Conservation (phyloP, 2,888 invertebrate species). For the Caradrina clavipalpis region DNA sequence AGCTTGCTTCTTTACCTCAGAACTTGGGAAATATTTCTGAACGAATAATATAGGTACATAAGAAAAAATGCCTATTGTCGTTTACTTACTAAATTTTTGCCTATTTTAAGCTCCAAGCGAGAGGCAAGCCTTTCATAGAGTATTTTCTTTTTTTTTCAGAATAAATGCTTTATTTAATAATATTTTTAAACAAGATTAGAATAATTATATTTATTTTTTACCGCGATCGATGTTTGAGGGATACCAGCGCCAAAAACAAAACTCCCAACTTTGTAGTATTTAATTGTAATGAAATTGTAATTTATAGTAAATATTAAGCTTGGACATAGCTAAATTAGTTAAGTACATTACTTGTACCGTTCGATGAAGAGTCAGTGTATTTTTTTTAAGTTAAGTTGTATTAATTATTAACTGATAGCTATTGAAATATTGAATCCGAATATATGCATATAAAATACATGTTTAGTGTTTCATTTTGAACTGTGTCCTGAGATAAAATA, state of each 20-base stretch:
- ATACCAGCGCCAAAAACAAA: constrained; percentile 51
- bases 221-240: constrained; percentile 53
- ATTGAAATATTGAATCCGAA: constrained; percentile 90
- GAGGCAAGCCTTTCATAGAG: constrained; percentile 17
- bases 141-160: constrained; percentile 7
- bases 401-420: constrained; percentile 86
- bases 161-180: constrained; percentile 21
- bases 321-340: constrained; percentile 88
- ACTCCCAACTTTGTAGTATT: constrained; percentile 70
- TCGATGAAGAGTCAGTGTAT: constrained; percentile 86
- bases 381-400: constrained; percentile 89
- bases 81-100: not conserved
- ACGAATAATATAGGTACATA: not conserved
- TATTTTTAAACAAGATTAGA: constrained; percentile 27
- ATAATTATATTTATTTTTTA: constrained; percentile 39
- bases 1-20: constrained; percentile 10
- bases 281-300: constrained; percentile 88
- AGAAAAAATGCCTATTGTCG: not conserved
- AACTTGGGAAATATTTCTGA: not conserved
- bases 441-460: constrained; percentile 90
- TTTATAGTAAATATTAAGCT: constrained; percentile 88
- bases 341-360: constrained; percentile 81
- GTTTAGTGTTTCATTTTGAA: constrained; percentile 74
- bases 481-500: not conserved
- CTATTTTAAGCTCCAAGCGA: not conserved